These are phyloP conservation scores for Erythrocercus mccallii DNA, from an alignment of 2,113 vertebrate species.

Conservation along the genomic window DNA sequence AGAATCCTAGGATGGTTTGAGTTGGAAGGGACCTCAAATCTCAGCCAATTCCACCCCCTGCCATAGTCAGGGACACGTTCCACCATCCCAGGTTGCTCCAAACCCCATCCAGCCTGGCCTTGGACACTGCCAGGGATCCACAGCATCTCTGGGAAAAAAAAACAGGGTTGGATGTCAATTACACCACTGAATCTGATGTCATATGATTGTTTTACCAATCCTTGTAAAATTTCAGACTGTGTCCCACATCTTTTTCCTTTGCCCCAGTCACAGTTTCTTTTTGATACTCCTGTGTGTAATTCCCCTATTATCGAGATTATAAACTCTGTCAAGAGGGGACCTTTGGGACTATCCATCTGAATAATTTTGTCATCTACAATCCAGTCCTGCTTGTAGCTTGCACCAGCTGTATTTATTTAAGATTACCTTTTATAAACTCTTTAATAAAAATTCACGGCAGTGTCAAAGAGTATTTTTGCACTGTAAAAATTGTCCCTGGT, in stretches of 20 bases:
- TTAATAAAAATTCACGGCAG: neutral
- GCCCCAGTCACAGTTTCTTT: neutral
- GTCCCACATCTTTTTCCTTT: neutral
- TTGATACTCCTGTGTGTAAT: neutral
- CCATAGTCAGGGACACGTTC: neutral
- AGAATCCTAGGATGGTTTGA: neutral
- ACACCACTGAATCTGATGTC: accelerated
- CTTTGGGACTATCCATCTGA: neutral
- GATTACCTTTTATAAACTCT: conserved; percentile 42
- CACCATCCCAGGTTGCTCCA: neutral
- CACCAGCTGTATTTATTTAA: conserved; percentile 64
- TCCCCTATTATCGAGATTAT: neutral
- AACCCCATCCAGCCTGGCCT: accelerated
- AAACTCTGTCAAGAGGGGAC: neutral
- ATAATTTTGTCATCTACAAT: conserved; percentile 35
- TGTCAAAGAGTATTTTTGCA: conserved; percentile 19
- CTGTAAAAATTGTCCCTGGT: conserved; percentile 17
- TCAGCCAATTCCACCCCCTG: neutral
- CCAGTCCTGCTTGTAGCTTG: conserved; percentile 12
- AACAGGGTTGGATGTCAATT: accelerated
- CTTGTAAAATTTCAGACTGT: neutral
- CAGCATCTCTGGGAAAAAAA: too few relatives aligned
- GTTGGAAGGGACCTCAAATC: neutral
- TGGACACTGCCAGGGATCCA: too few relatives aligned
- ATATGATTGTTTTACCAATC: neutral